These are phyloP conservation scores for Glaucopsyche alexis DNA, from an alignment of 2,888 invertebrate genomes.

Conservation along the genomic window DNA sequence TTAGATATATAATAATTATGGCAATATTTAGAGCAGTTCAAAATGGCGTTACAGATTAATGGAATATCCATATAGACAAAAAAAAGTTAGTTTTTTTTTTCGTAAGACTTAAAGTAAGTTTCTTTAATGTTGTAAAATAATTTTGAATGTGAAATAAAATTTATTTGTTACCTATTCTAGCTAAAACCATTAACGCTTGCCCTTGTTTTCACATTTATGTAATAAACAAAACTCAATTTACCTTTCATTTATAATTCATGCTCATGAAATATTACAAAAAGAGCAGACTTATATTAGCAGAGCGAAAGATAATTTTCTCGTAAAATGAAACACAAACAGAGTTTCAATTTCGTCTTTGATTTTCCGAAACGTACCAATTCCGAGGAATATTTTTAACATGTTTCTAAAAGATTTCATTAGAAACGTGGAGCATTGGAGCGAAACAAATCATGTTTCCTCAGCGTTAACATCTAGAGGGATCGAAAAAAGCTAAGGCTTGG, in stretches of 20 bases:
- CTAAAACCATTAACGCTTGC: not conserved
- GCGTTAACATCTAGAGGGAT: slow-evolving; percentile 48
- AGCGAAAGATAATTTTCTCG: slow-evolving; percentile 16
- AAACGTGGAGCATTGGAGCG: slow-evolving; percentile 34
- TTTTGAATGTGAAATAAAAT: no score
- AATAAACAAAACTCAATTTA: slow-evolving; percentile 16
- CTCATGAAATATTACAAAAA: slow-evolving; percentile 18
- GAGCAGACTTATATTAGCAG: slow-evolving; percentile 6
- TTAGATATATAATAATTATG: no score
- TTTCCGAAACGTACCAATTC: slow-evolving; percentile 4
- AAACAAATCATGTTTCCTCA: slow-evolving; percentile 48
- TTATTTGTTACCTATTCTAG: not conserved
- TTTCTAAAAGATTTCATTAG: slow-evolving; percentile 28
- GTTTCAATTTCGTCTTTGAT: slow-evolving; percentile 27
- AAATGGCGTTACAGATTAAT: no score
- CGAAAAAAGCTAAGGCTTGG: slow-evolving; percentile 57
- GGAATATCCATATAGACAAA: no score
- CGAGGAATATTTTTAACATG: slow-evolving; percentile 23
- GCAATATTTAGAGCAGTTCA: no score
- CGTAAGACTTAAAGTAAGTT: no score
- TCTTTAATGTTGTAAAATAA: no score
- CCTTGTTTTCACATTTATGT: not conserved
- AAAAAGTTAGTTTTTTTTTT: no score
- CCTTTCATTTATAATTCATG: slow-evolving; percentile 7
- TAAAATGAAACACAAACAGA: slow-evolving; percentile 28